phyloP scores from a whole-genome alignment of 2,797 vertebrate genomes.

The Falco berigora region DNA sequence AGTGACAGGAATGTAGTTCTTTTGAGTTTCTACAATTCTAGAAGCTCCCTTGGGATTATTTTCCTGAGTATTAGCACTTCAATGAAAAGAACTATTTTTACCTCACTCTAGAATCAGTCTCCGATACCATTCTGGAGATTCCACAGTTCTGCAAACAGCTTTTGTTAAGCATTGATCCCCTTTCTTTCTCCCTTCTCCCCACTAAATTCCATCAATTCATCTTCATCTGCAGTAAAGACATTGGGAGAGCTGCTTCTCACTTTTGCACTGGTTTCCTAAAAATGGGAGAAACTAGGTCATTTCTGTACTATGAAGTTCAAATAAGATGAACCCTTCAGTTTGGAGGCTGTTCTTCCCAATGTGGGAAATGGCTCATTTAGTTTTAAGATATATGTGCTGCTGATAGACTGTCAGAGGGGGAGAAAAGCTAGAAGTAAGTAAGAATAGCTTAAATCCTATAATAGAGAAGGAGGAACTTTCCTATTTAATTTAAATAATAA shows the following conservation, averaged over 20 bases:
- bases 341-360: background rate
- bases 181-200: background rate
- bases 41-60: background rate
- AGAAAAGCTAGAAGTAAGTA: background rate
- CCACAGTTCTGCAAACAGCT: background rate
- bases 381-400: background rate
- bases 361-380: background rate
- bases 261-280: background rate
- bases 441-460: background rate
- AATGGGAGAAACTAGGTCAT: background rate
- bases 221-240: background rate
- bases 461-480: background rate
- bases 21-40: background rate
- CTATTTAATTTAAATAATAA: background rate
- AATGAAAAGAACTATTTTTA: background rate
- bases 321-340: background rate
- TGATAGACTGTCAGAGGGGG: background rate
- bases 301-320: background rate
- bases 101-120: background rate
- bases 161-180: background rate
- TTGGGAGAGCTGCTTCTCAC: background rate
- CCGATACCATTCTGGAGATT: background rate
- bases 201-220: background rate
- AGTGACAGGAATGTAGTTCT: background rate
- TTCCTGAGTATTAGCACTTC: background rate